phyloP scores from a whole-genome alignment of 1,140 invertebrate species.

The Macrosteles quadrilineatus region DNA sequence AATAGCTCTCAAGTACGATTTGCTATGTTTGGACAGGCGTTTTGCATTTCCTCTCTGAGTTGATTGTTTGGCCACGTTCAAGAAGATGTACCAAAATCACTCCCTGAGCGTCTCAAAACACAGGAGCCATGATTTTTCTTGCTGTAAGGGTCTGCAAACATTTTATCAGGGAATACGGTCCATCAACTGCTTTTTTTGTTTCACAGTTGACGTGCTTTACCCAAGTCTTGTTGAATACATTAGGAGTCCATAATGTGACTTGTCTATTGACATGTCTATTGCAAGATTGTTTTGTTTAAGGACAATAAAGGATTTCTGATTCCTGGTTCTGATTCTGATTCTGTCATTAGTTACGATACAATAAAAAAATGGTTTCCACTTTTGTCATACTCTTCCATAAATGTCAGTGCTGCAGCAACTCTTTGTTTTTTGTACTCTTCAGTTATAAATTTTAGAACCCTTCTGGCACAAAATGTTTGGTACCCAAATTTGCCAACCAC shows the following conservation, averaged over 20 bases:
- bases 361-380: no score
- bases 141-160: background rate
- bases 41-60: no score
- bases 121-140: slow-evolving; percentile 18
- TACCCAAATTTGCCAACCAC: slow-evolving; percentile 16
- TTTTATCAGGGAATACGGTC: background rate
- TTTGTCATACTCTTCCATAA: slow-evolving; percentile 3
- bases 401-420: slow-evolving; percentile 20
- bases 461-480: slow-evolving; percentile 14
- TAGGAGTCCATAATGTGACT: background rate
- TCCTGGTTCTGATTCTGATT: no score
- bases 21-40: no score
- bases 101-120: slow-evolving; percentile 1
- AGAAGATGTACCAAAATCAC: no score
- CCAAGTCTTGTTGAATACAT: background rate
- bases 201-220: no score
- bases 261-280: no score
- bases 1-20: background rate
- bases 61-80: no score
- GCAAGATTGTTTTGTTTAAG: no score
- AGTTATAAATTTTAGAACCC: background rate
- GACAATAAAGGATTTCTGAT: no score
- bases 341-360: no score
- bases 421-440: slow-evolving; percentile 12
- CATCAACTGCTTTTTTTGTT: background rate